Conservation (phyloP, 1,140 invertebrate species). For the Fopius arisanus region DNA sequence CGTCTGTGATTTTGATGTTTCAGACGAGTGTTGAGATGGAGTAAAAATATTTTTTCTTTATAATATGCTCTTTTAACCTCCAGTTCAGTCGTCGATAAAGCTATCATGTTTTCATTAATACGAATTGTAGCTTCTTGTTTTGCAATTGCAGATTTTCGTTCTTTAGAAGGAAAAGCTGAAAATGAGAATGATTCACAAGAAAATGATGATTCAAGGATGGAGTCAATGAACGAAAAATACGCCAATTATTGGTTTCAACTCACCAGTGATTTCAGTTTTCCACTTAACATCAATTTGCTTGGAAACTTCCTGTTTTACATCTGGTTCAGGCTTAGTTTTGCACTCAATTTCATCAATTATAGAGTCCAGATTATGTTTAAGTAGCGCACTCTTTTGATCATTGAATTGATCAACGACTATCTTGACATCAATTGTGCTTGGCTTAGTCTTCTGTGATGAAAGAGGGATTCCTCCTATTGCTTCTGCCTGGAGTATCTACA, state of each 20-base stretch:
- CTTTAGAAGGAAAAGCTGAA: conserved; percentile 14
- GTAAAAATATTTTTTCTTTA: neutral
- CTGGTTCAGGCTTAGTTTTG: too few species aligned
- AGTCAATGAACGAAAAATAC: neutral
- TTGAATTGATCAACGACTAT: too few species aligned
- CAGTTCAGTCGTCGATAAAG: neutral
- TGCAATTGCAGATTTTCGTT: neutral
- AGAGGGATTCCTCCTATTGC: too few species aligned
- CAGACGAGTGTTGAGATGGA: neutral
- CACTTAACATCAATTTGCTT: too few species aligned
- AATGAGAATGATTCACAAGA: neutral
- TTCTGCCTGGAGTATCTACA: too few species aligned
- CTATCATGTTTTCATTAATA: neutral
- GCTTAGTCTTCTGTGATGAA: too few species aligned
- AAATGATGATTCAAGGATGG: neutral
- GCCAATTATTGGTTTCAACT: neutral
- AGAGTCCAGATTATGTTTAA: too few species aligned
- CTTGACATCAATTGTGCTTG: too few species aligned
- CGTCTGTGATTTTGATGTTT: neutral
- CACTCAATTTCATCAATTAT: too few species aligned
- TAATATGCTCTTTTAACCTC: conserved; percentile 4
- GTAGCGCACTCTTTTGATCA: too few species aligned
- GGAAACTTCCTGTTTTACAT: too few species aligned
- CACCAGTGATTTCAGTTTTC: too few species aligned
- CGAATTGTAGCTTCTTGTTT: conserved; percentile 2